A percentile compares a stretch with the other conserved stretches of the same genome.
phyloP scores from a whole-genome alignment of 1,140 invertebrate species.

The Polyergus mexicanus region DNA sequence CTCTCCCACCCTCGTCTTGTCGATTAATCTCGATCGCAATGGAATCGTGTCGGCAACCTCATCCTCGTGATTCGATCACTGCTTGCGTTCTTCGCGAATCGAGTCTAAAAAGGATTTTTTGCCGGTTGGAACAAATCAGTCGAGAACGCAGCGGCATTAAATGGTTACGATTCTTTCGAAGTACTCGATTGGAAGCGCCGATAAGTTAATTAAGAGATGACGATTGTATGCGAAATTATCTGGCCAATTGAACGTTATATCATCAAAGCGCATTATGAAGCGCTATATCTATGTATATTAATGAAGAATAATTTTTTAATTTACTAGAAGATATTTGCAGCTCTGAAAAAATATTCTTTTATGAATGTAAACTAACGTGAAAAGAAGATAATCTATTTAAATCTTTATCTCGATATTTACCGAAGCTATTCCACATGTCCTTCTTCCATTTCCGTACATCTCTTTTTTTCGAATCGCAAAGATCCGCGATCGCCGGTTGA shows the following conservation, averaged over 20 bases:
- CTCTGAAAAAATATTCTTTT: background rate
- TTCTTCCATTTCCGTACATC: too few relatives aligned
- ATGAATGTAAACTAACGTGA: background rate
- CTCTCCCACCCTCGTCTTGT: slow-evolving; percentile 29
- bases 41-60: slow-evolving; percentile 62
- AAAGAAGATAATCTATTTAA: too few relatives aligned
- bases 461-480: too few relatives aligned
- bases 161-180: slow-evolving; percentile 50
- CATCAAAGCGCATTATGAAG: background rate
- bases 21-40: slow-evolving; percentile 72
- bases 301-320: background rate
- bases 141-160: slow-evolving; percentile 48
- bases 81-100: slow-evolving; percentile 46
- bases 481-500: too few relatives aligned
- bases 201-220: slow-evolving; percentile 44
- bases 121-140: slow-evolving; percentile 41
- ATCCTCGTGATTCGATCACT: slow-evolving; percentile 44
- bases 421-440: too few relatives aligned
- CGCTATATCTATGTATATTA: slow-evolving; percentile 16
- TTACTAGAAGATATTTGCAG: background rate
- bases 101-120: slow-evolving; percentile 41
- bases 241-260: slow-evolving; percentile 35
- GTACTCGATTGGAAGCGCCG: slow-evolving; percentile 22
- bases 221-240: slow-evolving; percentile 34
- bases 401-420: too few relatives aligned